Percentiles rank a stretch among this genome's conserved stretches.
Evolutionary conservation across 2,113 vertebrate genomes (phyloP).

Genomic region (Tragelaphus strepsiceros): DNA sequence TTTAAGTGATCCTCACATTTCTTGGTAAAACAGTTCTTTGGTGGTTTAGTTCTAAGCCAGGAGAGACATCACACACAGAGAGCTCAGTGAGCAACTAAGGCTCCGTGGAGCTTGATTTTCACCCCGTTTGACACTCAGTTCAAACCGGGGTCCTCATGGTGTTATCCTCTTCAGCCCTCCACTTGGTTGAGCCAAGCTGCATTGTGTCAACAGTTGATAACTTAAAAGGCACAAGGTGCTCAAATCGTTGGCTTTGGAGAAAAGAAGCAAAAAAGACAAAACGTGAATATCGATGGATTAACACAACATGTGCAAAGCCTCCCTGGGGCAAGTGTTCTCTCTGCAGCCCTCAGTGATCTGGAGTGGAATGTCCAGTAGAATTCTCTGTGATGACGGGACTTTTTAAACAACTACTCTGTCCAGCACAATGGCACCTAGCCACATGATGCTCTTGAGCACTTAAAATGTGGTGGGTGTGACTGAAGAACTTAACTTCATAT

Average conservation of each 20-base stretch:
- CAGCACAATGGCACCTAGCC: no score
- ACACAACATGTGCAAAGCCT: neutral
- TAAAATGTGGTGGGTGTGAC: neutral
- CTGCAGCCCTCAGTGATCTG: fast-evolving
- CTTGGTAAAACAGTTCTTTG: neutral
- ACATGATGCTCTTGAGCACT: no score
- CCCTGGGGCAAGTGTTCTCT: no score
- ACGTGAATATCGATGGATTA: no score
- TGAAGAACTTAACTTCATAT: neutral
- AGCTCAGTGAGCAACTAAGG: neutral
- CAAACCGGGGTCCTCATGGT: neutral
- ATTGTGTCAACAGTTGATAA: no score
- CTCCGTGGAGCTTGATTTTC: fast-evolving
- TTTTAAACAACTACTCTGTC: no score
- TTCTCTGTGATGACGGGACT: fast-evolving
- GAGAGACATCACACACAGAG: neutral
- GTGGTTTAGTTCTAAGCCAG: neutral
- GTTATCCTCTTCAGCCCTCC: neutral
- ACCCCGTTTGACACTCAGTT: neutral
- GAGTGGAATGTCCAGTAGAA: no score
- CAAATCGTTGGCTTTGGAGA: neutral
- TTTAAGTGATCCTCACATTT: neutral
- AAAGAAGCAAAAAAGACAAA: neutral
- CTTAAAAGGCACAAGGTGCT: neutral
- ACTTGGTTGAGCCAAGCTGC: neutral